phyloP scores from a whole-genome alignment of 2,797 vertebrate genomes.

The Lemur catta region DNA sequence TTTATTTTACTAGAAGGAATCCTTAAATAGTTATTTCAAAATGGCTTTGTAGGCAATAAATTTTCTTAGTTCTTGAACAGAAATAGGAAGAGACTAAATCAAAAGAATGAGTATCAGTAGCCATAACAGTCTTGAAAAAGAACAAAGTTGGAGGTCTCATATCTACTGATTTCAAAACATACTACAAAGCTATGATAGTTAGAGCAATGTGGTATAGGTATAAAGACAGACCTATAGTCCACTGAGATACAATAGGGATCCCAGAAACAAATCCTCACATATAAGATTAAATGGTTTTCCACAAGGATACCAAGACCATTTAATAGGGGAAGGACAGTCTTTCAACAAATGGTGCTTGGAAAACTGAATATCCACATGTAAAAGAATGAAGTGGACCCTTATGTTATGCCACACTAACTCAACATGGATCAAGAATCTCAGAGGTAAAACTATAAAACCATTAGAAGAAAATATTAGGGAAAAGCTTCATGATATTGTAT shows the following conservation, averaged over 20 bases:
- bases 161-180: not conserved
- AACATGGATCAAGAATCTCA: not conserved
- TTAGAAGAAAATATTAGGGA: not conserved
- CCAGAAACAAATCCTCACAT: not conserved
- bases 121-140: not conserved
- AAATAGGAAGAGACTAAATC: not conserved
- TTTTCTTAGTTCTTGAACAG: not conserved
- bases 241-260: not conserved
- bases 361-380: not conserved
- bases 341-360: not conserved
- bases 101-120: not conserved
- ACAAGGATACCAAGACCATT: not conserved
- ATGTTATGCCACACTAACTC: not conserved
- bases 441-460: not conserved
- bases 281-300: not conserved
- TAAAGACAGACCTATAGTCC: not conserved
- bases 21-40: not conserved
- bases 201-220: not conserved
- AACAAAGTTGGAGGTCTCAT: not conserved
- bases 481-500: not conserved
- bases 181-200: not conserved
- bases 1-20: not conserved
- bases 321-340: not conserved
- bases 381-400: not conserved
- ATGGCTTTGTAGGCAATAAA: not conserved